Conservation (phyloP, 2,113 vertebrate genomes). For the Sclerurus mexicanus region DNA sequence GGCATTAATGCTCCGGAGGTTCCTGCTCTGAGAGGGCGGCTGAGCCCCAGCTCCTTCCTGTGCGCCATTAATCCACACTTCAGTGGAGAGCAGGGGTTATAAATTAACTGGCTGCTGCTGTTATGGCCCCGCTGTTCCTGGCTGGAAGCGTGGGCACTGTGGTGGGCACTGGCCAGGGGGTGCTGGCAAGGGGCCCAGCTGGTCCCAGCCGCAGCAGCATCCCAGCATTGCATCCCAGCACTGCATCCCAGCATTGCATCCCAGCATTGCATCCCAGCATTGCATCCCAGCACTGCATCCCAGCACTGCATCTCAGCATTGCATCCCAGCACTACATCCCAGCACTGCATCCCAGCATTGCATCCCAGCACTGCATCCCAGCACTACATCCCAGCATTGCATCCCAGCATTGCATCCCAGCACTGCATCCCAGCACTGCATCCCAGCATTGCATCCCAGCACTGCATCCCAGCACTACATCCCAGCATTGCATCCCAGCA, state of each 20-base stretch:
- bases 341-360: not conserved
- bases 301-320: not conserved
- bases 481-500: not conserved
- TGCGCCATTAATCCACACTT: not conserved
- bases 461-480: not conserved
- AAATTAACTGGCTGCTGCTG: not conserved
- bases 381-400: not conserved
- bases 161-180: not conserved
- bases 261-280: not conserved
- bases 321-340: not conserved
- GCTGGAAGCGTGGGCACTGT: not conserved
- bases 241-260: too few species aligned
- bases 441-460: not conserved
- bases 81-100: not conserved
- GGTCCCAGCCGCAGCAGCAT: not conserved
- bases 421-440: not conserved
- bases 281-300: not conserved
- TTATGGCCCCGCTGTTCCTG: accelerated
- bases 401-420: not conserved
- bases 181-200: not conserved
- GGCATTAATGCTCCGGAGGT: too few species aligned
- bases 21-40: not conserved
- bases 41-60: not conserved
- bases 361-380: not conserved
- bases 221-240: not conserved